phyloP scores from a whole-genome alignment of 2,888 invertebrate genomes.

The Nezara viridula region DNA sequence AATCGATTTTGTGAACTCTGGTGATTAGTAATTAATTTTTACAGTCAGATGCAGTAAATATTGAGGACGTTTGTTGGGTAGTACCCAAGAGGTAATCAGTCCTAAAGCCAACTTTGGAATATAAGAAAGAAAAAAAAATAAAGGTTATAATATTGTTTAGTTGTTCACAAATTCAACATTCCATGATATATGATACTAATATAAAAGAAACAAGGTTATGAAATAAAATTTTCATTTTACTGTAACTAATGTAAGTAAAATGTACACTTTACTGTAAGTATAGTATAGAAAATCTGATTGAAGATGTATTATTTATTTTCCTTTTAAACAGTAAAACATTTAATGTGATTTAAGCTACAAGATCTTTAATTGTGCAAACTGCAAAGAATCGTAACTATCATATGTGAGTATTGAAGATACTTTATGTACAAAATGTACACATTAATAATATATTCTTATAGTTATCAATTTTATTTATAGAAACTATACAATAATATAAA shows the following conservation, averaged over 20 bases:
- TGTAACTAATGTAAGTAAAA: too few species aligned
- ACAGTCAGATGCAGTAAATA: too few species aligned
- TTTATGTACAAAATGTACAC: constrained; percentile 45
- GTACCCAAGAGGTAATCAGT: neutral
- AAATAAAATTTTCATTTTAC: neutral
- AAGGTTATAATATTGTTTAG: neutral
- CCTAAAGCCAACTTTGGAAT: neutral
- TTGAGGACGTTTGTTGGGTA: neutral
- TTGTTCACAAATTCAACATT: neutral
- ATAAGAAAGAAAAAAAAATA: neutral
- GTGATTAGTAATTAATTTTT: too few species aligned
- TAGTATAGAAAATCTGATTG: neutral
- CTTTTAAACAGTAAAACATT: neutral
- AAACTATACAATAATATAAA: constrained; percentile 51
- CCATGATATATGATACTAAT: neutral
- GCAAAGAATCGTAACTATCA: neutral
- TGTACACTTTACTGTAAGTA: neutral
- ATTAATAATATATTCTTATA: constrained; percentile 27
- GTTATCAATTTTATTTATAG: constrained; percentile 23
- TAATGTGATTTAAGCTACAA: neutral
- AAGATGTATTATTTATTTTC: neutral
- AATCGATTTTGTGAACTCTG: too few species aligned
- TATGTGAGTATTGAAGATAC: constrained; percentile 37
- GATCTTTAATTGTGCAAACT: neutral
- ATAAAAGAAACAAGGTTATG: neutral